A percentile compares a stretch with the other conserved stretches of the same genome.
Conservation (phyloP, 2,888 invertebrate species). For the Agriopis leucophaearia region DNA sequence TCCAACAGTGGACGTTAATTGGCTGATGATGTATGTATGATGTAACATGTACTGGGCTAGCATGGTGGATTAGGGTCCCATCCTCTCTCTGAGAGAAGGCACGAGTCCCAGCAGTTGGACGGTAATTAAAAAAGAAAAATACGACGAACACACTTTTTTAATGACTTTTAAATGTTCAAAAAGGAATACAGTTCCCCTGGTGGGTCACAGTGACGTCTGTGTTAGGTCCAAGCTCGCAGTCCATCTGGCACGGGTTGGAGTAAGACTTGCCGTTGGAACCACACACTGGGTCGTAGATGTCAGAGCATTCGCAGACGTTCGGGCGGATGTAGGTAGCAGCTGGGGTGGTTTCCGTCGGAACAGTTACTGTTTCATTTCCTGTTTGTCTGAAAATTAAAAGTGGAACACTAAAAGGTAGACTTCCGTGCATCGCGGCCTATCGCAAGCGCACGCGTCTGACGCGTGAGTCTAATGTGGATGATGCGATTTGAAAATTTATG, state of each 20-base stretch:
- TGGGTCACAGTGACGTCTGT: neutral
- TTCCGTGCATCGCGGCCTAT: too few species aligned
- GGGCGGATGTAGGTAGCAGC: neutral
- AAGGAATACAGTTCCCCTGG: slow-evolving; percentile 28
- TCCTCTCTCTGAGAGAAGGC: too few species aligned
- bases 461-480: too few species aligned
- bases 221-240: slow-evolving; percentile 43
- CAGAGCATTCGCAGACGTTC: slow-evolving; percentile 55
- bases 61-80: too few species aligned
- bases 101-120: too few species aligned
- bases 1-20: too few species aligned
- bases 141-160: neutral
- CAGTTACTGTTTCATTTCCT: neutral
- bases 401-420: neutral
- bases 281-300: slow-evolving; percentile 64
- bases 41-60: too few species aligned
- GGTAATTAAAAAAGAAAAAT: neutral
- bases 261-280: slow-evolving; percentile 57
- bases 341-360: neutral
- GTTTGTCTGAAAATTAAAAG: neutral
- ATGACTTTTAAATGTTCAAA: neutral
- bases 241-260: slow-evolving; percentile 60
- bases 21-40: too few species aligned
- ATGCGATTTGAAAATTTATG: too few species aligned
- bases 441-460: too few species aligned